phyloP scores from a whole-genome alignment of 2,888 invertebrate species.

The Parnassius smintheus region DNA sequence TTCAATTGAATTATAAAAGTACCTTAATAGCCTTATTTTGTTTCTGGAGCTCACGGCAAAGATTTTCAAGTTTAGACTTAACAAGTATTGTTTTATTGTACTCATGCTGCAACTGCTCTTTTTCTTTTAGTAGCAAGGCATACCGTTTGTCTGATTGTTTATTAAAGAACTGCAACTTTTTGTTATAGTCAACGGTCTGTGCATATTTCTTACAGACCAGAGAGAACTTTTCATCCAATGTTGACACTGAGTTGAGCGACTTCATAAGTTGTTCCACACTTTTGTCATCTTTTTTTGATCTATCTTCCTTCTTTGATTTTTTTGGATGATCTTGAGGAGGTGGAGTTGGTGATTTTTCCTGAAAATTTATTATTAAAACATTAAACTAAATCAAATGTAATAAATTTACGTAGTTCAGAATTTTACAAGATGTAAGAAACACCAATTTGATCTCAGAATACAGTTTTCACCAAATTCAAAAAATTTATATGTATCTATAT shows the following conservation, averaged over 20 bases:
- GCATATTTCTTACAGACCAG: slow-evolving; percentile 88
- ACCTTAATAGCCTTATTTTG: slow-evolving; percentile 95
- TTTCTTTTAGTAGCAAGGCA: slow-evolving; percentile 84
- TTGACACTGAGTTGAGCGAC: slow-evolving; percentile 77
- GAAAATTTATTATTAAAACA: slow-evolving; percentile 31
- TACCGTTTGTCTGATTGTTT: slow-evolving; percentile 83
- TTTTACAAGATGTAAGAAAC: too few relatives aligned
- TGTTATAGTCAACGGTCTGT: slow-evolving; percentile 87
- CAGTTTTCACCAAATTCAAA: too few relatives aligned
- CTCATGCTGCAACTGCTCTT: slow-evolving; percentile 90
- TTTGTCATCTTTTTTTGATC: slow-evolving; percentile 78
- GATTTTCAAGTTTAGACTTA: slow-evolving; percentile 91
- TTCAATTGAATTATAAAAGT: slow-evolving; percentile 27
- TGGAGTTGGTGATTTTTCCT: slow-evolving; percentile 49
- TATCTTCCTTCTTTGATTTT: slow-evolving; percentile 68
- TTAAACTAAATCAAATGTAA: too few relatives aligned
- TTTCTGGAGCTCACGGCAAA: slow-evolving; percentile 95
- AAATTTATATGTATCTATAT: too few relatives aligned
- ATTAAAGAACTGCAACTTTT: slow-evolving; percentile 78
- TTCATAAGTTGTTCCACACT: slow-evolving; percentile 85
- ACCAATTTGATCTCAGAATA: too few relatives aligned
- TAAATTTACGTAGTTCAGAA: too few relatives aligned
- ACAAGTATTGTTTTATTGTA: slow-evolving; percentile 91
- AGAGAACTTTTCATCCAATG: slow-evolving; percentile 85
- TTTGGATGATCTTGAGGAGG: slow-evolving; percentile 47